Percentiles rank a stretch among this genome's conserved stretches.
Evolutionary conservation across 2,113 vertebrate genomes (phyloP).

Genomic region (Hydrochoerus hydrochaeris): DNA sequence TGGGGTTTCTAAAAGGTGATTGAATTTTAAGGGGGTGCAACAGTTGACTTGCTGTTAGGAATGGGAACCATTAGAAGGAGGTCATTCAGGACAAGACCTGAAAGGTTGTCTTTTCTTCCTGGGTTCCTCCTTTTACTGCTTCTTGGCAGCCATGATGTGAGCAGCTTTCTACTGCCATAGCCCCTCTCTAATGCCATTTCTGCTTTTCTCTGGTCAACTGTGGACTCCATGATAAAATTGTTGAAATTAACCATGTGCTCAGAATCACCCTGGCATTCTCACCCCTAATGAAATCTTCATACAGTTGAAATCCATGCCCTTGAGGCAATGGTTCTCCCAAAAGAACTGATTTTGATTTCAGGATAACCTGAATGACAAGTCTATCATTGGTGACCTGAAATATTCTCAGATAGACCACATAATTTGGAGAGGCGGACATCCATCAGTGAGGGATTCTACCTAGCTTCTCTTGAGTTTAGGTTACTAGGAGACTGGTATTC

Average conservation of each 20-base stretch:
- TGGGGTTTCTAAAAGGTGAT: neutral
- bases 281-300: slow-evolving; percentile 98
- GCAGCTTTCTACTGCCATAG: neutral
- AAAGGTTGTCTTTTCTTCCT: neutral
- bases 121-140: neutral
- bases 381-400: no score
- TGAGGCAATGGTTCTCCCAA: slow-evolving; percentile 94
- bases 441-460: no score
- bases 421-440: no score
- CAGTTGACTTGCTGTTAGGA: neutral
- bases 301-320: slow-evolving; percentile 96
- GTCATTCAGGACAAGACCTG: neutral
- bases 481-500: no score
- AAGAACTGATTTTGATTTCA: slow-evolving; percentile 87
- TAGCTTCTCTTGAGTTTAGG: no score
- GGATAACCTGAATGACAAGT: no score
- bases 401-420: no score
- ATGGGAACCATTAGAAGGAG: neutral
- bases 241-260: slow-evolving; percentile 99
- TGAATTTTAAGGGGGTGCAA: neutral
- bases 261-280: slow-evolving; percentile 98
- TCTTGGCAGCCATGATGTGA: neutral
- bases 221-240: slow-evolving; percentile 97
- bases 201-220: neutral
- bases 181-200: neutral